phyloP scores from a whole-genome alignment of 2,797 vertebrate species.

The Parauchenoglanis ngamensis region DNA sequence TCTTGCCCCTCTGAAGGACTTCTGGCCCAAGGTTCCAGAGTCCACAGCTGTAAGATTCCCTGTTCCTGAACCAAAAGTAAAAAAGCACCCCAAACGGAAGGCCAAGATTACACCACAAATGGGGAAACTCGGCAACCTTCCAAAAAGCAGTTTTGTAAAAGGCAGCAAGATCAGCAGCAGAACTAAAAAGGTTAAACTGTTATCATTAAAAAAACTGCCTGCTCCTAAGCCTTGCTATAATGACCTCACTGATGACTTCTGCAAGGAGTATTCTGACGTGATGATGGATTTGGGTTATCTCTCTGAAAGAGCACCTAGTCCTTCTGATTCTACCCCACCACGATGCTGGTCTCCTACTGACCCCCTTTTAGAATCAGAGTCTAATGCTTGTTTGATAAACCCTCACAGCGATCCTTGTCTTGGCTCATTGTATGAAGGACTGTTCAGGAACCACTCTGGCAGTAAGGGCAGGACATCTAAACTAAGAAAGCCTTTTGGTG shows the following conservation, averaged over 20 bases:
- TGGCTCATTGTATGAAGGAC: slow-evolving; percentile 61
- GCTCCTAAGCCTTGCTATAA: slow-evolving; percentile 85
- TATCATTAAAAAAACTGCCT: slow-evolving; percentile 73
- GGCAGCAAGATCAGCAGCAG: slow-evolving; percentile 70
- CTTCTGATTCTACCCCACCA: slow-evolving; percentile 87
- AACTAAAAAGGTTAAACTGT: slow-evolving; percentile 67
- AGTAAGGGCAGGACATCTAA: slow-evolving; percentile 77
- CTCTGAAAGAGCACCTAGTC: slow-evolving; percentile 90
- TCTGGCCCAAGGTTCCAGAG: slow-evolving; percentile 95
- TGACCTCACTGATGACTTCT: slow-evolving; percentile 86
- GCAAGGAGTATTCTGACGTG: slow-evolving; percentile 87
- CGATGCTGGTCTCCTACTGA: slow-evolving; percentile 98
- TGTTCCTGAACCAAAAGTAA: slow-evolving; percentile 83
- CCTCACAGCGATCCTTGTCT: slow-evolving; percentile 79
- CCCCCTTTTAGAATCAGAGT: slow-evolving; percentile 79
- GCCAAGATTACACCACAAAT: slow-evolving; percentile 79
- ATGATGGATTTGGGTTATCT: slow-evolving; percentile 97
- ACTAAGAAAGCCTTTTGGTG: slow-evolving; percentile 70
- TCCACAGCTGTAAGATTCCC: slow-evolving; percentile 90
- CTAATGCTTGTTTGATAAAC: slow-evolving; percentile 79
- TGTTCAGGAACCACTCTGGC: slow-evolving; percentile 61
- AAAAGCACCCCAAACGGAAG: slow-evolving; percentile 88
- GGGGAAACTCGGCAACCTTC: slow-evolving; percentile 81
- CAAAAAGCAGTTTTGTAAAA: slow-evolving; percentile 74
- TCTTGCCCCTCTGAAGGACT: slow-evolving; percentile 92